Evolutionary conservation across 2,797 vertebrate genomes (phyloP).

Genomic region (Cyclopterus lumpus): DNA sequence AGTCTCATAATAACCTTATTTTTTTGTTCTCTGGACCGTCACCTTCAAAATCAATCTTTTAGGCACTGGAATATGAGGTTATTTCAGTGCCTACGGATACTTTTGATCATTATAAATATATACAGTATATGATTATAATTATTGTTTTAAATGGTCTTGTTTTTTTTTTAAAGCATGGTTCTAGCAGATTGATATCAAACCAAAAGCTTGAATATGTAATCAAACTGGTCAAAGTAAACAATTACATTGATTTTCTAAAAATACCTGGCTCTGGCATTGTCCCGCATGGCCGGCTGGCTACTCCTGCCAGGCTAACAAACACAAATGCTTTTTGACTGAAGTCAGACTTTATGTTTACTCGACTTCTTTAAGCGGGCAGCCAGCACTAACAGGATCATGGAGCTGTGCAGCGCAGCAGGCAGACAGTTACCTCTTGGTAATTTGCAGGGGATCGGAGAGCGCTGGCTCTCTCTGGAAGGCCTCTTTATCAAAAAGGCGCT

Average conservation of each 20-base stretch:
- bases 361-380: slow-evolving; percentile 6
- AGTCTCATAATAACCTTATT: not conserved
- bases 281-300: not conserved
- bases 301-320: slow-evolving; percentile 20
- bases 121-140: not conserved
- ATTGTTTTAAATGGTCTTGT: not conserved
- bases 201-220: not conserved
- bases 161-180: not conserved
- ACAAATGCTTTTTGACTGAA: slow-evolving; percentile 17
- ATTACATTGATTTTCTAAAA: not conserved
- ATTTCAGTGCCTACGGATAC: not conserved
- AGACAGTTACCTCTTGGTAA: slow-evolving; percentile 91
- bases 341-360: slow-evolving; percentile 34
- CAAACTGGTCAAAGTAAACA: not conserved
- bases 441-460: slow-evolving; percentile 91
- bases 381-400: slow-evolving; percentile 30
- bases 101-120: not conserved
- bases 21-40: not conserved
- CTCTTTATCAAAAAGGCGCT: slow-evolving; percentile 96
- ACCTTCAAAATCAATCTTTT: not conserved
- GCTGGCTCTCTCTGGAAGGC: slow-evolving; percentile 89
- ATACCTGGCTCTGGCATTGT: not conserved
- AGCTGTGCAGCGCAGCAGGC: slow-evolving; percentile 13
- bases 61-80: not conserved
- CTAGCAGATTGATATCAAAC: not conserved